These are phyloP conservation scores for Mamestra configurata DNA, from an alignment of 1,140 invertebrate genomes.

Conservation along the genomic window DNA sequence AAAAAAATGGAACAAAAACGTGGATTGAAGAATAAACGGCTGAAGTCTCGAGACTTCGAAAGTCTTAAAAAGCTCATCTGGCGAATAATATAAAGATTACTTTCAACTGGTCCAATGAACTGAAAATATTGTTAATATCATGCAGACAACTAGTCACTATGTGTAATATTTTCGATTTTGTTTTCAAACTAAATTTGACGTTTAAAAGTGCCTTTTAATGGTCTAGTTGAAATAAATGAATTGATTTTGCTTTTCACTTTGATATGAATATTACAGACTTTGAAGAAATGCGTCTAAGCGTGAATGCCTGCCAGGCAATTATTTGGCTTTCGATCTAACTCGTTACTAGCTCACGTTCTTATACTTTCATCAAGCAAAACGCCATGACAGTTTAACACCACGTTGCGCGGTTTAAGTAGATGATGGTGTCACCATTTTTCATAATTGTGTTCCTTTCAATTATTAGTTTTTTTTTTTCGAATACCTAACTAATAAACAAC, in stretches of 20 bases:
- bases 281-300: background rate
- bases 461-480: too few species aligned
- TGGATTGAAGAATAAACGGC: slow-evolving; percentile 3
- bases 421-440: too few species aligned
- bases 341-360: background rate
- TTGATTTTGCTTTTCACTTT: too few species aligned
- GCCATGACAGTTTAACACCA: background rate
- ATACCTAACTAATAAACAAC: too few species aligned
- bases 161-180: too few species aligned
- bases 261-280: slow-evolving; percentile 19
- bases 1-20: background rate
- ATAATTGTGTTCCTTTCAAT: too few species aligned
- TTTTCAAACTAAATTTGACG: too few species aligned
- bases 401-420: too few species aligned
- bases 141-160: too few species aligned
- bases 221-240: too few species aligned
- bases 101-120: slow-evolving; percentile 1
- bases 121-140: slow-evolving; percentile 20
- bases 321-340: slow-evolving; percentile 10
- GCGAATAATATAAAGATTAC: slow-evolving; percentile 4
- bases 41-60: slow-evolving; percentile 9
- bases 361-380: too few species aligned
- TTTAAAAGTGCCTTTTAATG: too few species aligned
- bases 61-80: slow-evolving; percentile 4
- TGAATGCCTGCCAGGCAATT: slow-evolving; percentile 7